Percentiles rank a stretch among this genome's conserved stretches.
These are phyloP conservation scores for Paralinhomoeus sp. DNA, from an alignment of 2,888 invertebrate genomes.

Conservation along the genomic window DNA sequence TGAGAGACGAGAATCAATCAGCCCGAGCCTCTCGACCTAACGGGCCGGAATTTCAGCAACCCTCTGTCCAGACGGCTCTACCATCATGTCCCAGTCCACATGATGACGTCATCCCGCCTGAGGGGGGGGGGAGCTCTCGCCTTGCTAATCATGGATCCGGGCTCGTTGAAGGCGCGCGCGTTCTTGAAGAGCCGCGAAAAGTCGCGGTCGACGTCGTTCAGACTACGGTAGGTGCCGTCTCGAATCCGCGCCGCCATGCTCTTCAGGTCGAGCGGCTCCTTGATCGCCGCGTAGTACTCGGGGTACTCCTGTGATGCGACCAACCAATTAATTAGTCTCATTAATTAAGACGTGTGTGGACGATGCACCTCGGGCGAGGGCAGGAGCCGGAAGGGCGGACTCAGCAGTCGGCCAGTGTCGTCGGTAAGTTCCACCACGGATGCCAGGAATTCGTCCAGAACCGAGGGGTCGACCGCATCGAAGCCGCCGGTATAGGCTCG, in stretches of 20 bases:
- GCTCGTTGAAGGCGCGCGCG: slow-evolving; percentile 80
- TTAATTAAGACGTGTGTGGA: not conserved
- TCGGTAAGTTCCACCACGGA: slow-evolving; percentile 66
- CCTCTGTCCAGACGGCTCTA: no score
- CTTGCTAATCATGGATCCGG: slow-evolving; percentile 81
- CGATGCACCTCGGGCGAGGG: slow-evolving; percentile 52
- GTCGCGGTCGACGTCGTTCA: slow-evolving; percentile 69
- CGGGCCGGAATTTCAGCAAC: no score
- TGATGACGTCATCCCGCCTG: no score
- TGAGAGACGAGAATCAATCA: no score
- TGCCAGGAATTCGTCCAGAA: slow-evolving; percentile 68
- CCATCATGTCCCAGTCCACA: no score
- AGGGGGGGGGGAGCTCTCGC: no score
- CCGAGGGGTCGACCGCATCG: slow-evolving; percentile 37
- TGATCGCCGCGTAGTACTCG: slow-evolving; percentile 78
- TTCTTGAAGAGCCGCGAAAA: slow-evolving; percentile 70
- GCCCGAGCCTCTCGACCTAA: no score
- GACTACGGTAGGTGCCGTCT: slow-evolving; percentile 44
- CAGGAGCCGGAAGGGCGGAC: slow-evolving; percentile 64
- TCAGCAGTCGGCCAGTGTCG: slow-evolving; percentile 51
- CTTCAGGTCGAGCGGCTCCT: slow-evolving; percentile 77
- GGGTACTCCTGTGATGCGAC: slow-evolving; percentile 46
- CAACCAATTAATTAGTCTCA: no score
- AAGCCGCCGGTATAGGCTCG: slow-evolving; percentile 4
- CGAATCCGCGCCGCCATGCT: slow-evolving; percentile 65